These are phyloP conservation scores for Drosophila cracens DNA, from an alignment of 2,888 invertebrate genomes.

Conservation along the genomic window DNA sequence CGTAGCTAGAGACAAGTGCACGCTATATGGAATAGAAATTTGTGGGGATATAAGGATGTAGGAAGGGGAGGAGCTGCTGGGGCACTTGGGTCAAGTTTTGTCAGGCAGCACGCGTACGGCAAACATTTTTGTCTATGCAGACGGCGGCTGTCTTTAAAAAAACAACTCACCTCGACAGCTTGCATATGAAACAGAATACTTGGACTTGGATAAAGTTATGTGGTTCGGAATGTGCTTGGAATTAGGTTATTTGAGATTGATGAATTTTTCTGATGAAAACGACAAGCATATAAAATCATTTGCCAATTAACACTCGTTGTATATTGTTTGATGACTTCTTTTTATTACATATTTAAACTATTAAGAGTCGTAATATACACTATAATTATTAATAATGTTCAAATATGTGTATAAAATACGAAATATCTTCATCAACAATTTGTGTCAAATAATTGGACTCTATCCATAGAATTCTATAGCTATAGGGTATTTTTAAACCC, in stretches of 20 bases:
- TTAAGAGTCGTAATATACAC: background rate
- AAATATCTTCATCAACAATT: background rate
- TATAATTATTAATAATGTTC: background rate
- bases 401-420: background rate
- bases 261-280: background rate
- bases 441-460: background rate
- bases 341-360: background rate
- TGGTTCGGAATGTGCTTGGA: background rate
- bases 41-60: background rate
- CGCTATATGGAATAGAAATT: too few species aligned
- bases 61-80: background rate
- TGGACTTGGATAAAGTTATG: background rate
- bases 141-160: conserved; percentile 15
- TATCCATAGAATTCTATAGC: background rate
- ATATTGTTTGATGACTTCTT: too few species aligned
- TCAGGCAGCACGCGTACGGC: conserved; percentile 60
- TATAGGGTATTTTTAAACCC: background rate
- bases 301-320: background rate
- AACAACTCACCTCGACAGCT: conserved; percentile 40
- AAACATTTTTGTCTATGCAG: conserved; percentile 46
- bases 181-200: conserved; percentile 36
- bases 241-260: background rate
- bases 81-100: conserved; percentile 28
- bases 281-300: background rate
- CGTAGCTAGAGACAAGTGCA: conserved; percentile 11